These are phyloP conservation scores for Phaethon lepturus DNA, from an alignment of 2,113 vertebrate species.

Conservation along the genomic window DNA sequence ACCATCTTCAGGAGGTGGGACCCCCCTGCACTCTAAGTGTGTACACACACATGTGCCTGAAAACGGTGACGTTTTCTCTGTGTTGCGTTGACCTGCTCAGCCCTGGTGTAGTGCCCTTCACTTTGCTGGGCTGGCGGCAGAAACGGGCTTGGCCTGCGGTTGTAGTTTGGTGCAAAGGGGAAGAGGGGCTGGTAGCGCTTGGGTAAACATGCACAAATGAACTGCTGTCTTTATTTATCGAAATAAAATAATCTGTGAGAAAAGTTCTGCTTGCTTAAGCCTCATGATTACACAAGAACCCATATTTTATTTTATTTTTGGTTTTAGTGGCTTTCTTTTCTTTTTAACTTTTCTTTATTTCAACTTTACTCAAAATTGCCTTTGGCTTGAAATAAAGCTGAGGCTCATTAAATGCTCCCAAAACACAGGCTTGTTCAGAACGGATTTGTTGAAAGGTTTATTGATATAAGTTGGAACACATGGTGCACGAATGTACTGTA, in stretches of 20 bases:
- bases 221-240: slow-evolving; percentile 27
- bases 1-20: background rate
- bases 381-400: slow-evolving; percentile 61
- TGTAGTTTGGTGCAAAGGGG: background rate
- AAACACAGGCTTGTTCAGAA: slow-evolving; percentile 56
- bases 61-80: background rate
- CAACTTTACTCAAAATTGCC: slow-evolving; percentile 42
- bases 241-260: slow-evolving; percentile 52
- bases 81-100: background rate
- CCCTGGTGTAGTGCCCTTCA: background rate
- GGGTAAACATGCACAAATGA: background rate
- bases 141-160: background rate
- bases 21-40: fast-evolving
- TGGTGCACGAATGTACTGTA: slow-evolving; percentile 34
- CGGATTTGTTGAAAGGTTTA: slow-evolving; percentile 67
- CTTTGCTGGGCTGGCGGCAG: background rate
- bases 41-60: fast-evolving
- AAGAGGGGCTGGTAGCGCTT: background rate
- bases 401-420: slow-evolving; percentile 60
- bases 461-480: slow-evolving; percentile 62
- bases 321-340: slow-evolving; percentile 56
- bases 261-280: slow-evolving; percentile 38
- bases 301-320: slow-evolving; percentile 52
- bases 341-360: slow-evolving; percentile 54
- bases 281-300: slow-evolving; percentile 18